phyloP scores from a whole-genome alignment of 1,140 invertebrate genomes.

The Drosophila parabipectinata region DNA sequence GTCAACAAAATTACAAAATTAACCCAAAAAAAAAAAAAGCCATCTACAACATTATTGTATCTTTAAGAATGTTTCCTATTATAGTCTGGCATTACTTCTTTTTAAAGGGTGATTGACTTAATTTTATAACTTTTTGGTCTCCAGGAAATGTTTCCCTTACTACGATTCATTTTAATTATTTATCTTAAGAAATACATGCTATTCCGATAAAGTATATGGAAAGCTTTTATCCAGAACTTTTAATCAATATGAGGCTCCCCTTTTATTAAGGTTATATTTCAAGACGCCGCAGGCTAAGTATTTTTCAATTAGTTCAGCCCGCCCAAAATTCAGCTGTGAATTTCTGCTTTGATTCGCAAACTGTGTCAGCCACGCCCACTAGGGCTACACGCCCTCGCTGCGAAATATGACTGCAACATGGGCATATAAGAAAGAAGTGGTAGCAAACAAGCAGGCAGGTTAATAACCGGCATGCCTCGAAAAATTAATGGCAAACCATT shows the following conservation, averaged over 20 bases:
- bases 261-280: neutral
- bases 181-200: neutral
- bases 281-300: conserved; percentile 9
- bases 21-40: conserved; percentile 9
- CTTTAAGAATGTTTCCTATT: neutral
- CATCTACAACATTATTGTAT: neutral
- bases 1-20: conserved; percentile 27
- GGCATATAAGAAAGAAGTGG: conserved; percentile 4
- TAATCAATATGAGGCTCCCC: neutral
- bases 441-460: conserved; percentile 52
- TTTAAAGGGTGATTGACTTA: too few species aligned
- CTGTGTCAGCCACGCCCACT: conserved; percentile 60
- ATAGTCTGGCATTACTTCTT: neutral
- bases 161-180: neutral
- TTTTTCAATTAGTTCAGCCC: conserved; percentile 50
- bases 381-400: conserved; percentile 15
- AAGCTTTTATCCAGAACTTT: neutral
- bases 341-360: conserved; percentile 54
- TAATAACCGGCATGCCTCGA: conserved; percentile 75
- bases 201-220: neutral
- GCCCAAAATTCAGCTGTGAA: conserved; percentile 36
- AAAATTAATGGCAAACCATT: conserved; percentile 78
- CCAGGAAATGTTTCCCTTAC: too few species aligned
- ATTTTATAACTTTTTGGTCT: too few species aligned
- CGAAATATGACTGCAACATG: conserved; percentile 41